A percentile compares a stretch with the other conserved stretches of the same genome.
Evolutionary conservation across 2,113 vertebrate genomes (phyloP).

Genomic region (Ageneiosus marmoratus): DNA sequence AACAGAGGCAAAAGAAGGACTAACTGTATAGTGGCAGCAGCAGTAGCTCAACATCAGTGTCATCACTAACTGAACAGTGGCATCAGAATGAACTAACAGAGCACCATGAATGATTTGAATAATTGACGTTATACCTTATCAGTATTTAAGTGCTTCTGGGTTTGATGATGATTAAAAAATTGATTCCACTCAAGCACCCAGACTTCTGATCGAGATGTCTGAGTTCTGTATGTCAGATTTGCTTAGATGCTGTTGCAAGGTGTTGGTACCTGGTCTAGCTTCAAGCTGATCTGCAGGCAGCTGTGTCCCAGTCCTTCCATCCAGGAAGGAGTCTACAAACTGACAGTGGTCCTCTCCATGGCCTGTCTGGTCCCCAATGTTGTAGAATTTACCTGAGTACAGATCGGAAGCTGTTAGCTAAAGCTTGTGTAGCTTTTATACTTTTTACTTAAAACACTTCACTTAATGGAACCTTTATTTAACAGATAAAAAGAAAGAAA

Average conservation of each 20-base stretch:
- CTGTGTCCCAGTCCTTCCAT: conserved; percentile 87
- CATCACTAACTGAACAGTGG: not conserved
- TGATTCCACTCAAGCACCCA: not conserved
- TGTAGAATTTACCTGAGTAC: conserved; percentile 86
- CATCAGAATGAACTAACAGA: not conserved
- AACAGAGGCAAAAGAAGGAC: not conserved
- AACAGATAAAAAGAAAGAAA: too few species aligned
- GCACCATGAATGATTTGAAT: not conserved
- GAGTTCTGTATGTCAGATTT: not conserved
- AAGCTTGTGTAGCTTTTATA: not conserved
- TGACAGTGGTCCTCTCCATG: conserved; percentile 97
- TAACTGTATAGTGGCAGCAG: not conserved
- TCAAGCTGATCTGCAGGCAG: conserved; percentile 80
- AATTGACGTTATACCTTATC: not conserved
- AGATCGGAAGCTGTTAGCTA: conserved; percentile 10
- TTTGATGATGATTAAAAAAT: not conserved
- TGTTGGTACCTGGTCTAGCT: conserved; percentile 75
- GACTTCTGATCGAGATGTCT: not conserved
- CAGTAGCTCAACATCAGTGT: too few species aligned
- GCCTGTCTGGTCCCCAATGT: conserved; percentile 93
- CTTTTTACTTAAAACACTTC: not conserved
- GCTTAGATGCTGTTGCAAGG: not conserved
- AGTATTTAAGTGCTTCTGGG: not conserved
- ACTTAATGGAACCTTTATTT: too few species aligned
- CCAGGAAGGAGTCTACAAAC: conserved; percentile 96